Evolutionary conservation across 2,113 vertebrate species (phyloP).

Genomic region (Platysteira castanea): DNA sequence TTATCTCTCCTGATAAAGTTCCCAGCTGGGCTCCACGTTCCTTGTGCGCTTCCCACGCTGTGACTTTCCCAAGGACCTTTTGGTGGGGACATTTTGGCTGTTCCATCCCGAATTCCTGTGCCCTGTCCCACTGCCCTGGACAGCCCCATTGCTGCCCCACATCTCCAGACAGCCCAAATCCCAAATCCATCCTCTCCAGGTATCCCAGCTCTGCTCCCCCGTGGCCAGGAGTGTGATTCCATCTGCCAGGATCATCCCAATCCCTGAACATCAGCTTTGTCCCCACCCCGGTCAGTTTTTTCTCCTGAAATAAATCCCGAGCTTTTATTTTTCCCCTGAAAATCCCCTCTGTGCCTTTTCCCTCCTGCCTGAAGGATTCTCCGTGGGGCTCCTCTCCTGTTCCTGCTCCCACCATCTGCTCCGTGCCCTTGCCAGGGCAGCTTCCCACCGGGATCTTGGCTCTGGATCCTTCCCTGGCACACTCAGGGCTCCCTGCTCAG

Average conservation of each 20-base stretch:
- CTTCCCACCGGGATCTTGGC: not conserved
- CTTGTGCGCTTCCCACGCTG: accelerated
- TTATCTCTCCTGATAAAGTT: not conserved
- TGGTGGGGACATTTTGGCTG: not conserved
- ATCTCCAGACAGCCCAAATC: not conserved
- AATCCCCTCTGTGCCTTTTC: not conserved
- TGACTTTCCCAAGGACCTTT: not conserved
- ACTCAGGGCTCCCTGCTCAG: not conserved
- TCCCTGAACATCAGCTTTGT: not conserved
- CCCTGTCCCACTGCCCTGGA: not conserved
- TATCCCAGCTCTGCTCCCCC: not conserved
- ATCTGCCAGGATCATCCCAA: accelerated
- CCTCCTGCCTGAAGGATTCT: not conserved
- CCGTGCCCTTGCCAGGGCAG: not conserved
- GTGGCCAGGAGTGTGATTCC: accelerated
- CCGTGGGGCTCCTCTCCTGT: not conserved
- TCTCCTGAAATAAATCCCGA: not conserved
- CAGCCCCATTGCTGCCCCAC: accelerated
- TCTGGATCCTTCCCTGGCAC: not conserved
- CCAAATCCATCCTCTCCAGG: not conserved
- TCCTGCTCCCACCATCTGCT: conserved; percentile 42
- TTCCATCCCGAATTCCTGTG: not conserved
- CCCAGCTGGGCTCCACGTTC: not conserved
- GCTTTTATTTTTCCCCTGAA: not conserved
- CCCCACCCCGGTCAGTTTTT: not conserved